These are phyloP conservation scores for Spinus pinus DNA, from an alignment of 2,797 vertebrate species.

Conservation along the genomic window DNA sequence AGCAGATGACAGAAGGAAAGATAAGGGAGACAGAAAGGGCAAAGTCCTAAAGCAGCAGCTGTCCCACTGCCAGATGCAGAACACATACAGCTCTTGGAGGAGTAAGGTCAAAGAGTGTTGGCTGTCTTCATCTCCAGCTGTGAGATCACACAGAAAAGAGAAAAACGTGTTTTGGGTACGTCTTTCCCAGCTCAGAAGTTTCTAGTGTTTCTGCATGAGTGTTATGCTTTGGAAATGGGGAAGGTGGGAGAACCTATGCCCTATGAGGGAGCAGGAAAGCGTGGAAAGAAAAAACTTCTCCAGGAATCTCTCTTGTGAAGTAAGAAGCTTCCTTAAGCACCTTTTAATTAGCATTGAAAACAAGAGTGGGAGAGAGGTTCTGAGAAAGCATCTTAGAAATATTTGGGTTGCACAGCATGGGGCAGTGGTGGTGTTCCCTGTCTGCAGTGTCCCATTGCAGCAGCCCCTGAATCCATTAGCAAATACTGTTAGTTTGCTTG, in stretches of 20 bases:
- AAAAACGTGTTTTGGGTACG: background rate
- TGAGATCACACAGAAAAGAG: background rate
- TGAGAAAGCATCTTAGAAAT: background rate
- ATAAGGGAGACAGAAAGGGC: constrained; percentile 35
- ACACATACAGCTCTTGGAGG: background rate
- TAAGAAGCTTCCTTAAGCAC: background rate
- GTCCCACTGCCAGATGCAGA: background rate
- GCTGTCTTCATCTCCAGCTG: background rate
- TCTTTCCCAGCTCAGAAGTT: background rate
- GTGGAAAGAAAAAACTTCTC: background rate
- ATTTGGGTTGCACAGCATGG: background rate
- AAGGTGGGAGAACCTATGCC: background rate
- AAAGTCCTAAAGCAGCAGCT: constrained; percentile 36
- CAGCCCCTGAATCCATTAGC: background rate
- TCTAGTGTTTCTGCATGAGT: background rate
- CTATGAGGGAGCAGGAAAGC: background rate
- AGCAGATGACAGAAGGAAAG: constrained; percentile 48
- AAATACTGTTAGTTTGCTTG: background rate
- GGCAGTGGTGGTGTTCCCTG: background rate
- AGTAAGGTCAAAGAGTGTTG: background rate
- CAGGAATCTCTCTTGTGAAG: background rate
- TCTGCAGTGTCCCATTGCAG: background rate
- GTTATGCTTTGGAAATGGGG: background rate
- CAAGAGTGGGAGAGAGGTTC: background rate
- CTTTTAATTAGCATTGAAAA: background rate